These are phyloP conservation scores for Eristalinus sepulchralis DNA, from an alignment of 2,888 invertebrate species.

Conservation along the genomic window DNA sequence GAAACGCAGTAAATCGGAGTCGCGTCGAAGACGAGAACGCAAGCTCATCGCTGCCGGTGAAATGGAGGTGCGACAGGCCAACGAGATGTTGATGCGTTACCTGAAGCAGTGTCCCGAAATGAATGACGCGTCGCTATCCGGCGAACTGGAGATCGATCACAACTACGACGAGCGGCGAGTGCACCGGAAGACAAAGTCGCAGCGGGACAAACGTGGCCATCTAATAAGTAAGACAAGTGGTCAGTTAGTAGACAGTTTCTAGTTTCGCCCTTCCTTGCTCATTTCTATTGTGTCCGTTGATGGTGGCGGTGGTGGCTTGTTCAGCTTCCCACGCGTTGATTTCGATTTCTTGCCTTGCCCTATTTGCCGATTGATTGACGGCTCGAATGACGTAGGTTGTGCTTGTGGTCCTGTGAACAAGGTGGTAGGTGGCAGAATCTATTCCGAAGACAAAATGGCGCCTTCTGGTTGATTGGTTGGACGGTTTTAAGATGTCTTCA, in stretches of 20 bases:
- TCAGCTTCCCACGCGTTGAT: not conserved
- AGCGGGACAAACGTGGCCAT: slow-evolving; percentile 80
- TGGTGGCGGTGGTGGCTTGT: not conserved
- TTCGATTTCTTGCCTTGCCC: not conserved
- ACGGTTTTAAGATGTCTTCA: not conserved
- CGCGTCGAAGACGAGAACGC: slow-evolving; percentile 79
- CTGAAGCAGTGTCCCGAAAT: slow-evolving; percentile 81
- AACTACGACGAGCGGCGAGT: slow-evolving; percentile 80
- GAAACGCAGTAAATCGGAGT: slow-evolving; percentile 81
- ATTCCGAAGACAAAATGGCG: slow-evolving; percentile 28
- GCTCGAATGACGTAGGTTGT: slow-evolving; percentile 12
- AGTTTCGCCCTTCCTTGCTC: not conserved
- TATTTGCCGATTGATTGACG: not conserved
- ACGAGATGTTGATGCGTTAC: slow-evolving; percentile 81
- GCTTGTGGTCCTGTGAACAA: not conserved
- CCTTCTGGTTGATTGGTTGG: not conserved
- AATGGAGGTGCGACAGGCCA: slow-evolving; percentile 81
- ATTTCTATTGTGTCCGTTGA: too few relatives aligned
- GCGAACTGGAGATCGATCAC: slow-evolving; percentile 81
- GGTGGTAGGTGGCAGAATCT: not conserved
- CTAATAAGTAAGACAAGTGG: slow-evolving; percentile 78
- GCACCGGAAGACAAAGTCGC: slow-evolving; percentile 81
- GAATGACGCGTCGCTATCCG: slow-evolving; percentile 81
- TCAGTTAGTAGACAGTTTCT: slow-evolving; percentile 31
- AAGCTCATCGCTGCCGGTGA: slow-evolving; percentile 81